Evolutionary conservation across 1,140 invertebrate species (phyloP), one percentile per base, ranked within the genome.

Genomic region (Cyclargus thomasi): DNA sequence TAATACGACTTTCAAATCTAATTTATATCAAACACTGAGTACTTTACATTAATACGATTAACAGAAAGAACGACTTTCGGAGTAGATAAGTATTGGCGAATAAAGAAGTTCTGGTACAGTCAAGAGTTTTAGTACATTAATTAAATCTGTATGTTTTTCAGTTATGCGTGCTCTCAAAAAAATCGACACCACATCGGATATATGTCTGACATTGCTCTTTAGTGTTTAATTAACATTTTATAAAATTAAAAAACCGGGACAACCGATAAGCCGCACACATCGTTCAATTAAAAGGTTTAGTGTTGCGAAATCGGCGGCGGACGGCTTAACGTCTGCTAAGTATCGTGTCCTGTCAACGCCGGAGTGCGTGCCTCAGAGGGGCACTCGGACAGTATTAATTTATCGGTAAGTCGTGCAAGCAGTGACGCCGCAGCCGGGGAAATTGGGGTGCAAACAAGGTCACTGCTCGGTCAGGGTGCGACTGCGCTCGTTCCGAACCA

Each of bases 391-490:
- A 80, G 81, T 77, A 82, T 83, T 86, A 88, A 90, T 88, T 88
- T 83, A 90, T 86, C 80, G 79, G 71, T 78, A 81, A 87, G 79
- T 86, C 85, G 83, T 88, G 85, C 87, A 86, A 86, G 82, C 82
- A 81, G 72, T 85, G 85, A 87, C 80, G 77, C 53, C 47, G 68
- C 76, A 77, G 71, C 67, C 74, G 79, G 83, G 85, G 85, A 88
- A 90, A 87, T 88, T 88, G 84, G 88, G 85, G 83, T 90, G 81
- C 85, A 86, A 85, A 86, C 83, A 86, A 85, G 85, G 82, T 82
- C 80, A 82, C 68, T 67, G 77, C 69, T 78, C 76, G 77, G 77
- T 76, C 73, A 76, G 74, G 72, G 75, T 75, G 75, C 71, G 77
- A 67, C 77, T 82, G 78, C 72, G 79, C 78, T 70, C 36, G 53